Evolutionary conservation across 1,140 invertebrate species (phyloP).

Genomic region (Orussus abietinus): DNA sequence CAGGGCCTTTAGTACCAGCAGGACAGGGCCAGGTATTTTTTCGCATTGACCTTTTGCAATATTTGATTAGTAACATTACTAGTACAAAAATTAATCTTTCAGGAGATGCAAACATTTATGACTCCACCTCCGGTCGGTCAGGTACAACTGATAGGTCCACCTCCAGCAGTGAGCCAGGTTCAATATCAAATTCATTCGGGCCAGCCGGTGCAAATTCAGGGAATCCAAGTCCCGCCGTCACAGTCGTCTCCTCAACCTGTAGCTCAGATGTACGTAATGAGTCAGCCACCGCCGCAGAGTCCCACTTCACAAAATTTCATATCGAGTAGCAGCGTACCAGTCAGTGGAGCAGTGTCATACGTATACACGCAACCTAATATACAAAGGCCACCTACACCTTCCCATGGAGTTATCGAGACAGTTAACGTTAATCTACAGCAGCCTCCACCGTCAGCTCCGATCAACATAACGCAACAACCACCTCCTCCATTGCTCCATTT

Average conservation of each 20-base stretch:
- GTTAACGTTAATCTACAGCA: conserved; percentile 50
- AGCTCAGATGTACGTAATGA: conserved; percentile 52
- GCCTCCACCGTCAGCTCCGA: conserved; percentile 38
- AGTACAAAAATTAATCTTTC: conserved; percentile 1
- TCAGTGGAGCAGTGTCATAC: conserved; percentile 44
- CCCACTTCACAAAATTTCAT: conserved; percentile 41
- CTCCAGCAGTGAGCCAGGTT: conserved; percentile 47
- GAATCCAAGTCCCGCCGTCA: conserved; percentile 39
- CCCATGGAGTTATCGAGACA: conserved; percentile 43
- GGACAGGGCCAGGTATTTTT: conserved; percentile 43
- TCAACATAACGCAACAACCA: conserved; percentile 45
- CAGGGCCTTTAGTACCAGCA: conserved; percentile 41
- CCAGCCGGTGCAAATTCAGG: conserved; percentile 46
- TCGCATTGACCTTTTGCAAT: too few species aligned
- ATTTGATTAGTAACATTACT: too few species aligned
- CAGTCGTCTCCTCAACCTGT: conserved; percentile 45
- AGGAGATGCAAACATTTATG: conserved; percentile 49
- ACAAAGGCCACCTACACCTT: conserved; percentile 39
- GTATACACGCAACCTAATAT: conserved; percentile 46
- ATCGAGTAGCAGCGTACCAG: conserved; percentile 35
- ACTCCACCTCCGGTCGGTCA: conserved; percentile 42
- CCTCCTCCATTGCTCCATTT: conserved; percentile 43
- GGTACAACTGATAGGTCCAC: conserved; percentile 47
- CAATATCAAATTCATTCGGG: conserved; percentile 51
- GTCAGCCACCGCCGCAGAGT: conserved; percentile 43